Percentiles rank a stretch among this genome's conserved stretches.
phyloP scores from a whole-genome alignment of 2,113 vertebrate genomes.

The Hemiprocne comata region DNA sequence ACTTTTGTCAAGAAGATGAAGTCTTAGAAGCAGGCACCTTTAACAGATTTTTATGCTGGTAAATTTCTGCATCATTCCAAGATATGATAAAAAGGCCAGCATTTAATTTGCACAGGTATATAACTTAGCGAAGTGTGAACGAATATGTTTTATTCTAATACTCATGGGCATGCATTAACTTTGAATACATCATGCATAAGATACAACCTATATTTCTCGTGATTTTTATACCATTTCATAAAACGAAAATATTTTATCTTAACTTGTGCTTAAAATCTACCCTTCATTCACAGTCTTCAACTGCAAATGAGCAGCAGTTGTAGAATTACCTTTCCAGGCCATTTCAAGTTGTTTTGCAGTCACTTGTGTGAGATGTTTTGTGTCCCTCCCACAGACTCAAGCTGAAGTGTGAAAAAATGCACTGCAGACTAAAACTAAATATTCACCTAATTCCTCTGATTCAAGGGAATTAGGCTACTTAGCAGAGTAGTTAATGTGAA shows the following conservation, averaged over 20 bases:
- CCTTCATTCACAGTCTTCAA: neutral
- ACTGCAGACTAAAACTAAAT: neutral
- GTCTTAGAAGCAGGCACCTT: neutral
- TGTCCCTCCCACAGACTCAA: neutral
- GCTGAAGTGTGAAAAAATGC: neutral
- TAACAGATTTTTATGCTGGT: neutral
- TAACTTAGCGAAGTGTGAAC: neutral
- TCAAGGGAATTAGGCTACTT: neutral
- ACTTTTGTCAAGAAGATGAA: neutral
- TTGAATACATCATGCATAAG: neutral
- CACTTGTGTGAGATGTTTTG: neutral
- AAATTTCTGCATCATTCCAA: neutral
- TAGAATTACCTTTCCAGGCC: neutral
- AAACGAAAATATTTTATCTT: neutral
- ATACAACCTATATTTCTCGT: neutral
- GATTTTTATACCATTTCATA: neutral
- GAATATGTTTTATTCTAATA: neutral
- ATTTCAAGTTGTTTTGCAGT: neutral
- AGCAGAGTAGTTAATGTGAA: neutral
- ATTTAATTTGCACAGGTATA: neutral
- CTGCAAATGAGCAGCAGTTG: neutral
- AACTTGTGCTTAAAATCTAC: neutral
- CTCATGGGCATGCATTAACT: neutral
- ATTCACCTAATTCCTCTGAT: neutral
- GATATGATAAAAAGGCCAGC: neutral